These are phyloP conservation scores for Sardinella longiceps DNA, from an alignment of 2,797 vertebrate species.

Conservation along the genomic window DNA sequence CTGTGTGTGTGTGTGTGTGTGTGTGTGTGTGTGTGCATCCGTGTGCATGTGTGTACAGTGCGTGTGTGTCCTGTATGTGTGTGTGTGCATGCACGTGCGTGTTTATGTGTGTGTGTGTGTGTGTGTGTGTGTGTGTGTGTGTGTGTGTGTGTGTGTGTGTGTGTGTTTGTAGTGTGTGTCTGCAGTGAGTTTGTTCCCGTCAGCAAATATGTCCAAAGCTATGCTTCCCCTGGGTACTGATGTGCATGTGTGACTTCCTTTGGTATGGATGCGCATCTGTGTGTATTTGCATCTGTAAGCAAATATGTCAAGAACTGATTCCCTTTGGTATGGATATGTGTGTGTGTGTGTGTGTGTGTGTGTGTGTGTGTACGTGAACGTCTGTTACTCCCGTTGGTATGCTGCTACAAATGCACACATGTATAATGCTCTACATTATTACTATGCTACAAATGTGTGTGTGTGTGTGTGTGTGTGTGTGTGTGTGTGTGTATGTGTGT, in stretches of 20 bases:
- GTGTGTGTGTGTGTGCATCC: not conserved
- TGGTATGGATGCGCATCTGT: too few relatives aligned
- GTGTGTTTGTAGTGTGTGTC: not conserved
- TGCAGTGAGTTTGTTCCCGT: not conserved
- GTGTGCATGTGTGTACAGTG: not conserved
- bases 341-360: not conserved
- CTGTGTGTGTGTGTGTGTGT: too few relatives aligned
- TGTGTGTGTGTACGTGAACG: not conserved
- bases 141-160: too few relatives aligned
- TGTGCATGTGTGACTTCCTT: not conserved
- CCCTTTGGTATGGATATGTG: not conserved
- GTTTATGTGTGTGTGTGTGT: too few relatives aligned
- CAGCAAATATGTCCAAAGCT: not conserved
- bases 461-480: slow-evolving; percentile 17
- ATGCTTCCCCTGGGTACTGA: not conserved
- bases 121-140: too few relatives aligned
- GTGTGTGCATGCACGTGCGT: too few relatives aligned
- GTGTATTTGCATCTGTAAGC: not conserved
- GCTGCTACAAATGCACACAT: not conserved
- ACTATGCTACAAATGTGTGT: not conserved
- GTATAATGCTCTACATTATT: not conserved
- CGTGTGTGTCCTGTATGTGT: too few relatives aligned
- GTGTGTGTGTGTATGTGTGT: not conserved
- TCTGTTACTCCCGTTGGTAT: not conserved
- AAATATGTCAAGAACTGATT: not conserved